A percentile compares a stretch with the other conserved stretches of the same genome.
These are phyloP conservation scores for Achatina immaculata DNA, from an alignment of 1,140 invertebrate genomes.

Conservation along the genomic window DNA sequence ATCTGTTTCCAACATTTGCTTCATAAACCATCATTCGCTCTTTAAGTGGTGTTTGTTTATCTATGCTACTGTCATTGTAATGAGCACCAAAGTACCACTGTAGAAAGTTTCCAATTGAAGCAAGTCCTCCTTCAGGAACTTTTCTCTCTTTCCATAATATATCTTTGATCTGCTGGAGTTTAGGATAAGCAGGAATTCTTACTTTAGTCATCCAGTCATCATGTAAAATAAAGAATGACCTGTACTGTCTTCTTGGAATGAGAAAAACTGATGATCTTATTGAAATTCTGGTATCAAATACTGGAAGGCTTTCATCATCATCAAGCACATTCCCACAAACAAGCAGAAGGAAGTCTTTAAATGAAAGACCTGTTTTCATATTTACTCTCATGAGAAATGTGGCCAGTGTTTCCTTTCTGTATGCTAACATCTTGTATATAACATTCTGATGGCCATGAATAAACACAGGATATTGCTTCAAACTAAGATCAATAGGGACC, in stretches of 20 bases:
- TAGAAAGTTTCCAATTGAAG: slow-evolving; percentile 59
- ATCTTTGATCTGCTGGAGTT: slow-evolving; percentile 50
- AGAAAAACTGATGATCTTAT: slow-evolving; percentile 59
- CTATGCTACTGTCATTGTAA: neutral
- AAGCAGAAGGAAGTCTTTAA: slow-evolving; percentile 50
- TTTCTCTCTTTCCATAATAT: slow-evolving; percentile 53
- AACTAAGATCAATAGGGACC: slow-evolving; percentile 53
- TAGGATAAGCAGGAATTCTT: slow-evolving; percentile 48
- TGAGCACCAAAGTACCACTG: slow-evolving; percentile 56
- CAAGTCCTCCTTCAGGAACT: slow-evolving; percentile 58
- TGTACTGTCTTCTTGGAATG: slow-evolving; percentile 40
- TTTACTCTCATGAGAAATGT: slow-evolving; percentile 57
- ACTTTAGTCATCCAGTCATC: slow-evolving; percentile 55
- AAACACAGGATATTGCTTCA: slow-evolving; percentile 60
- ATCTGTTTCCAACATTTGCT: slow-evolving; percentile 33
- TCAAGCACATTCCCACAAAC: slow-evolving; percentile 52
- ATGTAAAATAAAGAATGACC: slow-evolving; percentile 52
- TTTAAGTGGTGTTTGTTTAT: neutral
- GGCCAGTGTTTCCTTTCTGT: slow-evolving; percentile 54
- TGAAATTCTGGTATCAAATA: slow-evolving; percentile 57
- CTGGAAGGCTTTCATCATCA: slow-evolving; percentile 42
- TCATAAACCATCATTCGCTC: slow-evolving; percentile 33
- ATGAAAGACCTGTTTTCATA: slow-evolving; percentile 58
- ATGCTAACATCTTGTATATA: slow-evolving; percentile 59
- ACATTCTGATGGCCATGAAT: slow-evolving; percentile 54